phyloP scores from a whole-genome alignment of 2,113 vertebrate species.

The Rattus rattus region DNA sequence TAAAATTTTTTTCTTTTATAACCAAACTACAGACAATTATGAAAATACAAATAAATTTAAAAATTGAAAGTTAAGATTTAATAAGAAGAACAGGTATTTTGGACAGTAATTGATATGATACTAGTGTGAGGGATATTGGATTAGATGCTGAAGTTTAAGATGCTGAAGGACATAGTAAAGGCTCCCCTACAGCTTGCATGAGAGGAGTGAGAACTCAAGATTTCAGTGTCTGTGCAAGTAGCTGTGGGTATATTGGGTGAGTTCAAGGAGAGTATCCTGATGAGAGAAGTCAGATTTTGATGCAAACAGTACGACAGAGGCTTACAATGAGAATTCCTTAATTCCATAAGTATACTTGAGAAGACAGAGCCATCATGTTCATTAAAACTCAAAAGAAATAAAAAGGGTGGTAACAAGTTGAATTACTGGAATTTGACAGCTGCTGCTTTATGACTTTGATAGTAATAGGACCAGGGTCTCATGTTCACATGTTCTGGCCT shows the following conservation, averaged over 20 bases:
- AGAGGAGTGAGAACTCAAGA: background rate
- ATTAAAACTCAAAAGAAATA: background rate
- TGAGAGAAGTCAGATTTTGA: background rate
- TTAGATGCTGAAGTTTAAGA: background rate
- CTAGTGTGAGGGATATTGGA: too few species aligned
- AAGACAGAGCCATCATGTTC: too few species aligned
- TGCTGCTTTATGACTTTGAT: background rate
- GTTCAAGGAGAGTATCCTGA: background rate
- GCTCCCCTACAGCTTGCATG: background rate
- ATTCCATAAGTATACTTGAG: background rate
- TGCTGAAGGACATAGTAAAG: background rate
- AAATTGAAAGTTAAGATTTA: background rate
- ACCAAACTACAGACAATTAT: background rate
- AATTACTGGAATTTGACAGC: too few species aligned
- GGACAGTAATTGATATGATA: background rate
- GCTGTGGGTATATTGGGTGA: background rate
- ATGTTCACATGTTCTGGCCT: rapidly evolving
- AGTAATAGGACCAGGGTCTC: background rate
- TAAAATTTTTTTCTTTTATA: background rate
- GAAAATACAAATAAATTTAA: background rate
- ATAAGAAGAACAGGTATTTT: background rate
- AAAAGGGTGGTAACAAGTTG: too few species aligned
- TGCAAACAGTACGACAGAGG: background rate
- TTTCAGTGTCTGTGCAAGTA: background rate
- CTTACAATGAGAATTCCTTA: background rate